These are phyloP conservation scores for Chalcis sispes DNA, from an alignment of 2,888 invertebrate genomes.

Conservation along the genomic window DNA sequence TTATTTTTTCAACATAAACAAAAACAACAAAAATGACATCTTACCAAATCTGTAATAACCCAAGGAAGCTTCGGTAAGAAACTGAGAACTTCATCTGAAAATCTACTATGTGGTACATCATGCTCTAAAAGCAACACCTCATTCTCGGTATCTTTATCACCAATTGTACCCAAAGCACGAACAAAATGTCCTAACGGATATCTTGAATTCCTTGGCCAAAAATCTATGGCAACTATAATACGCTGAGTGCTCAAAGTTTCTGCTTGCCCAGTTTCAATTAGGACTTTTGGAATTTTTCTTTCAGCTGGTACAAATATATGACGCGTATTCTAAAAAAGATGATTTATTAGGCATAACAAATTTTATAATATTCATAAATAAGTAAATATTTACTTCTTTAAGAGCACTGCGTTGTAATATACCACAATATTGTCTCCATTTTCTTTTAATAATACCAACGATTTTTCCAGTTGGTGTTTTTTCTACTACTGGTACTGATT, in stretches of 20 bases:
- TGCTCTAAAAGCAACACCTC: slow-evolving; percentile 97
- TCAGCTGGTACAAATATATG: slow-evolving; percentile 97
- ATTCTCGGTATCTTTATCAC: slow-evolving; percentile 97
- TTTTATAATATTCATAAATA: background rate
- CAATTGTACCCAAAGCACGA: slow-evolving; percentile 92
- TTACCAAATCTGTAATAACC: slow-evolving; percentile 89
- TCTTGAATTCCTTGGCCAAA: slow-evolving; percentile 95
- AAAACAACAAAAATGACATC: slow-evolving; percentile 53
- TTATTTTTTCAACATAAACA: background rate
- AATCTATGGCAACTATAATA: slow-evolving; percentile 96
- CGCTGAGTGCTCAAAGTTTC: slow-evolving; percentile 88
- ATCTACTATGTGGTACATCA: slow-evolving; percentile 96
- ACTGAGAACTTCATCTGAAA: slow-evolving; percentile 94
- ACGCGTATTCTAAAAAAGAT: slow-evolving; percentile 74
- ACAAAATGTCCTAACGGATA: slow-evolving; percentile 98
- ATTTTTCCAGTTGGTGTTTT: slow-evolving; percentile 82
- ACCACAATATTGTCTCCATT: slow-evolving; percentile 99
- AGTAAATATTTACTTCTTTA: slow-evolving; percentile 77
- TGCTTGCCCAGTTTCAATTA: slow-evolving; percentile 96
- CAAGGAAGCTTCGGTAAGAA: slow-evolving; percentile 94
- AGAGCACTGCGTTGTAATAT: slow-evolving; percentile 89
- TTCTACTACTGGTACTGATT: slow-evolving; percentile 63
- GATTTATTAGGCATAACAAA: background rate
- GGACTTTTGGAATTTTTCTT: slow-evolving; percentile 93
- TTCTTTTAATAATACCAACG: slow-evolving; percentile 96